Conservation (phyloP, 2,888 invertebrate species). For the Xestoiulus laeticollis region DNA sequence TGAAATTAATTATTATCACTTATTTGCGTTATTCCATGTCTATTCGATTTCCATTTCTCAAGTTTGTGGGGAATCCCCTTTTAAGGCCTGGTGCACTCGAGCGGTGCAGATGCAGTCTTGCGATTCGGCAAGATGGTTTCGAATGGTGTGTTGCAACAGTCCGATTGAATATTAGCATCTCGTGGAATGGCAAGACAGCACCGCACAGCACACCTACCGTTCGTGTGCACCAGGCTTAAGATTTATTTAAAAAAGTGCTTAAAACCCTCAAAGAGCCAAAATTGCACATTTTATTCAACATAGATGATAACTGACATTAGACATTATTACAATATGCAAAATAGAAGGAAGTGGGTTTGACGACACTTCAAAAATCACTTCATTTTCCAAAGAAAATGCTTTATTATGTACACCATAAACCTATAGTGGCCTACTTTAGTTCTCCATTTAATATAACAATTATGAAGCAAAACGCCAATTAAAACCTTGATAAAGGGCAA, state of each 20-base stretch:
- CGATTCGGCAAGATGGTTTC: too few species aligned
- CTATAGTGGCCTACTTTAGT: conserved; percentile 33
- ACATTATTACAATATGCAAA: conserved; percentile 37
- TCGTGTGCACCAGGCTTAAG: too few species aligned
- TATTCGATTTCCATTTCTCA: too few species aligned
- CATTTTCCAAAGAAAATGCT: conserved; percentile 5
- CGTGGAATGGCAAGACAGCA: too few species aligned
- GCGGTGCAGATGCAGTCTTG: too few species aligned
- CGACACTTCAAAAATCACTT: conserved; percentile 24
- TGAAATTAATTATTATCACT: too few species aligned
- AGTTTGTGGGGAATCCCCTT: too few species aligned
- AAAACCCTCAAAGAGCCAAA: background rate
- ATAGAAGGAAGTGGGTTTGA: conserved; percentile 27
- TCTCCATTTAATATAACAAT: conserved; percentile 4
- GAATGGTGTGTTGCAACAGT: too few species aligned
- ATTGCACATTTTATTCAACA: conserved; percentile 36
- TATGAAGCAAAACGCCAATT: conserved; percentile 15
- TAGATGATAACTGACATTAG: conserved; percentile 34
- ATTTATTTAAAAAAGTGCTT: background rate
- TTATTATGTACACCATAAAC: conserved; percentile 34
- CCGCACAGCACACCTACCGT: too few species aligned
- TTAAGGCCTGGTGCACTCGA: too few species aligned
- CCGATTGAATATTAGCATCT: too few species aligned
- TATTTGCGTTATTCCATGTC: too few species aligned
- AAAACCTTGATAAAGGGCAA: background rate